These are phyloP conservation scores for Rhopalosiphum nymphaeae DNA, from an alignment of 2,888 invertebrate species.

Conservation along the genomic window DNA sequence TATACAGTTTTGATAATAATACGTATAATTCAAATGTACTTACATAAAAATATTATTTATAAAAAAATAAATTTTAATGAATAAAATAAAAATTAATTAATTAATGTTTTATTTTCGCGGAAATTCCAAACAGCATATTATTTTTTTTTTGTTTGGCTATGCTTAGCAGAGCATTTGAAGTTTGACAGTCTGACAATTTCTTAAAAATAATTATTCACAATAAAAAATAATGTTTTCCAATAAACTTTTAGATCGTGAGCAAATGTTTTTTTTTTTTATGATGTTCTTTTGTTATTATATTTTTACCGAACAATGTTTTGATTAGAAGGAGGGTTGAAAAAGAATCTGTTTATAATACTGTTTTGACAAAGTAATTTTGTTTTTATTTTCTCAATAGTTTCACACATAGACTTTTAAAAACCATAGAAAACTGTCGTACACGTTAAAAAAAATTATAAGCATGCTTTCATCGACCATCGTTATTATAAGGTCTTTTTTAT, in stretches of 20 bases:
- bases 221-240: constrained; percentile 7
- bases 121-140: not conserved
- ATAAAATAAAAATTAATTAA: too few relatives aligned
- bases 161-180: not conserved
- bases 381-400: not conserved
- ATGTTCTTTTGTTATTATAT: not conserved
- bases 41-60: not conserved
- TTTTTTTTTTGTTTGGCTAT: not conserved
- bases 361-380: not conserved
- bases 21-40: not conserved
- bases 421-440: not conserved
- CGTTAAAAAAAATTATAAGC: not conserved
- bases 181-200: not conserved
- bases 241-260: not conserved
- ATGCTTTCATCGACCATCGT: not conserved
- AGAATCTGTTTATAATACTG: not conserved
- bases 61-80: not conserved
- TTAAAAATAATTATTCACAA: not conserved
- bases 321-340: not conserved
- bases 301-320: not conserved
- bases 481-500: not conserved
- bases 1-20: not conserved
- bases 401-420: not conserved
- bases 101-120: not conserved
- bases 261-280: not conserved